Evolutionary conservation across 2,113 vertebrate genomes (phyloP).

Genomic region (Pavo muticus): DNA sequence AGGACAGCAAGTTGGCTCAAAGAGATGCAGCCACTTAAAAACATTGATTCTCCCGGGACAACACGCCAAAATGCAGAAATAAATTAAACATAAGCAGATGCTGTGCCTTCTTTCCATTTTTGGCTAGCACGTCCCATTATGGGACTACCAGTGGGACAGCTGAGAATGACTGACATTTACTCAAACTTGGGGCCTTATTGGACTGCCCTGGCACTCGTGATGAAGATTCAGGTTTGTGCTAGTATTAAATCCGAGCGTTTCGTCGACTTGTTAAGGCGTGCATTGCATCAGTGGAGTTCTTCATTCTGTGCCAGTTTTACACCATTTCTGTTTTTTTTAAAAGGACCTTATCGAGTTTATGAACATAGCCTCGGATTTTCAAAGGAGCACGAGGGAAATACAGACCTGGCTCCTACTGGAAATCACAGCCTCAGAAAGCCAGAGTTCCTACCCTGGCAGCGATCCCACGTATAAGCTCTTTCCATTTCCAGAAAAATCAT

Average conservation of each 20-base stretch:
- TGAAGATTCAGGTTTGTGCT: conserved; percentile 61
- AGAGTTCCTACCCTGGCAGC: conserved; percentile 69
- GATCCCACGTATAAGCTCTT: conserved; percentile 65
- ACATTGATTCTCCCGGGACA: conserved; percentile 63
- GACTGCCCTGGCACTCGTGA: conserved; percentile 61
- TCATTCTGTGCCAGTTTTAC: conserved; percentile 8
- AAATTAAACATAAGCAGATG: conserved; percentile 75
- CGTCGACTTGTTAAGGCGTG: background rate
- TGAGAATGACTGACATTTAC: conserved; percentile 68
- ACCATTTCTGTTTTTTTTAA: conserved; percentile 30
- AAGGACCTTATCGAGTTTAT: conserved; percentile 49
- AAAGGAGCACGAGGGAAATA: background rate
- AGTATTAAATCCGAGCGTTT: conserved; percentile 51
- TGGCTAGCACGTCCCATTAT: conserved; percentile 60
- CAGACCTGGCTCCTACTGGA: background rate
- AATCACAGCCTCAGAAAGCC: conserved; percentile 22
- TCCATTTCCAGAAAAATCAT: conserved; percentile 75
- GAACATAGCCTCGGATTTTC: background rate
- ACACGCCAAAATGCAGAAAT: conserved; percentile 67
- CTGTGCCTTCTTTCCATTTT: conserved; percentile 65
- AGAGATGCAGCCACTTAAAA: conserved; percentile 73
- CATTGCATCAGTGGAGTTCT: conserved; percentile 17
- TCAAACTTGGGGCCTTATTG: conserved; percentile 55
- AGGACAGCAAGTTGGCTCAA: conserved; percentile 69
- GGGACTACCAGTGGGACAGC: conserved; percentile 60